Evolutionary conservation across 1,140 invertebrate species (phyloP), one percentile per base, ranked within the genome.

Genomic region (Tetragonula clypearis): DNA sequence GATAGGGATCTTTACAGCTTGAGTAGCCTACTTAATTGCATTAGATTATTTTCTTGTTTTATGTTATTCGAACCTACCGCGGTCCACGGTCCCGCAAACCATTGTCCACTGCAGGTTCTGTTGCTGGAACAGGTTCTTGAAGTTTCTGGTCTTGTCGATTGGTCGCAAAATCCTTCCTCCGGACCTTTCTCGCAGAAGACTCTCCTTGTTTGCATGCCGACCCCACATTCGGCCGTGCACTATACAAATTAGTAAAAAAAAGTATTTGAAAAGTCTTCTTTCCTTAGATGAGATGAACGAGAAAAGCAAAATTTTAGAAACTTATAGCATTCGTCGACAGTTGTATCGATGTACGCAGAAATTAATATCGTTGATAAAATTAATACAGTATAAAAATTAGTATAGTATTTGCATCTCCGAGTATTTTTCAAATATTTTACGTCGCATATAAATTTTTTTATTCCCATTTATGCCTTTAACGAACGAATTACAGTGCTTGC

Each of bases 1-100:
- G n/a, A 68, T 35, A 68, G 35, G 35, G 21, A 30, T 66, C 14
- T 73, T 9, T 21, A 56, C 21, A 23, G 23, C 12, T 19, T 2
- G 19, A 35, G 8, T 35, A 74, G 19, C 17, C 26, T 58, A 56
- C 35, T 23, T 69, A 30, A 73, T 17, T 76, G 55, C 15, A 55
- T 82, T 65, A 26, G 30, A 78, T 62, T 41, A 94, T 96, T n/a
- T 86, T 91, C 91, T 86, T 93, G 62, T 95, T 90, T 91, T 93
- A 91, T 91, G 19, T 76, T 41, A 53, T 79, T 95, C 95, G 92
- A 96, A 90, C 77, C 91, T 56, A 83, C 96, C 93, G 96, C 92
- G 5, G 95, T 94, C 97, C 97, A 97, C 2, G 96, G 95, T 30
- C 97, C 96, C 35, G 95, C 92, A 87, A 96, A 97, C 97, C 97